Evolutionary conservation across 1,140 invertebrate genomes (phyloP).

Genomic region (Aphaenogaster ashmeadi): DNA sequence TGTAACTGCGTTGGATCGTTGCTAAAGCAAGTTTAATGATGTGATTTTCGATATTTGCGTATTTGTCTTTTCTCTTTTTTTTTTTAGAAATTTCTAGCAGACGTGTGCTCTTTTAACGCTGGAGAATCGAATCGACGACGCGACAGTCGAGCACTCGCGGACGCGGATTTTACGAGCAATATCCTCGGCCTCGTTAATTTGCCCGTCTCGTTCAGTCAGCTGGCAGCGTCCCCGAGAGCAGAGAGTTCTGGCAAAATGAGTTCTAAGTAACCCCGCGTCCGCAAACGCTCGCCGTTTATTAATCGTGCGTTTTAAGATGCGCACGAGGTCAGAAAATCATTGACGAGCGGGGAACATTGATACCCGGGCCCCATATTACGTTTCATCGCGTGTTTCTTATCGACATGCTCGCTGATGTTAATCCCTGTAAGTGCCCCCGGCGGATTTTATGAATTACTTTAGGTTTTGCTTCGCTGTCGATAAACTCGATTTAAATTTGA

Average conservation of each 20-base stretch:
- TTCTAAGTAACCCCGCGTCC: conserved; percentile 50
- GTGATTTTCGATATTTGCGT: background rate
- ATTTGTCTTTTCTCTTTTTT: background rate
- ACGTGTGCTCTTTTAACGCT: no score
- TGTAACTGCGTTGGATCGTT: conserved; percentile 16
- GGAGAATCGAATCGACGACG: conserved; percentile 26
- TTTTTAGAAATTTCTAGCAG: background rate
- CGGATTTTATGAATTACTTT: background rate
- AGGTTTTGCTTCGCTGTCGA: background rate
- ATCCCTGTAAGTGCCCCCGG: background rate
- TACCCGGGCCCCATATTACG: no score
- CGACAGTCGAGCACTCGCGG: background rate
- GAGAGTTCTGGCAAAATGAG: conserved; percentile 32
- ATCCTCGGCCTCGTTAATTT: conserved; percentile 48
- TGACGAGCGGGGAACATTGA: background rate
- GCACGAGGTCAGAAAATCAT: background rate
- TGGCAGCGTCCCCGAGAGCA: conserved; percentile 6
- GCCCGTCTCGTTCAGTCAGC: conserved; percentile 38
- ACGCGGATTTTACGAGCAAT: conserved; percentile 54
- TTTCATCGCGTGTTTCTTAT: background rate
- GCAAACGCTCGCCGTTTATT: conserved; percentile 18
- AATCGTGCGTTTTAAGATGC: background rate
- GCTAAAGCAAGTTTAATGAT: background rate
- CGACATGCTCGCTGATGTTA: background rate
- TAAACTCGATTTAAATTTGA: conserved; percentile 6